Evolutionary conservation across 2,113 vertebrate genomes (phyloP).

Genomic region (Rhadina sibilatrix): DNA sequence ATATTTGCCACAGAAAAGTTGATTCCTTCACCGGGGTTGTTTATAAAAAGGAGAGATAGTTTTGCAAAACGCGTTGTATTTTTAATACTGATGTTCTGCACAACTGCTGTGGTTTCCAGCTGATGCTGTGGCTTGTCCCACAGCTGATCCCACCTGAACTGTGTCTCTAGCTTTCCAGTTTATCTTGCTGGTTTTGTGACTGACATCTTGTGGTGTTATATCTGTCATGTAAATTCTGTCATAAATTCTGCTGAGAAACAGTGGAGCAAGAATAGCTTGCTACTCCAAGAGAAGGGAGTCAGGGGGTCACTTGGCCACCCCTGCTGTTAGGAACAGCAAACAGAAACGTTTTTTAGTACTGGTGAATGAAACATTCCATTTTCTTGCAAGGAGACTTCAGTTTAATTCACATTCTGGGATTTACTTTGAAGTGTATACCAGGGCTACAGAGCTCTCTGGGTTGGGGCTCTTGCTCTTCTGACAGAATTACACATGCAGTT

Average conservation of each 20-base stretch:
- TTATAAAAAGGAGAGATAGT: neutral
- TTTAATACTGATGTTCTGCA: neutral
- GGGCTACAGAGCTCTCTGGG: neutral
- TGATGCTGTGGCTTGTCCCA: neutral
- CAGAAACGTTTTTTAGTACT: neutral
- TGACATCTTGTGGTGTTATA: neutral
- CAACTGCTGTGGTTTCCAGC: neutral
- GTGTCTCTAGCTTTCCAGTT: neutral
- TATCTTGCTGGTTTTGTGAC: neutral
- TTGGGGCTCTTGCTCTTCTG: neutral
- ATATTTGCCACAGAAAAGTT: neutral
- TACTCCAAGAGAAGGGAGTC: neutral
- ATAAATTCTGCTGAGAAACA: neutral
- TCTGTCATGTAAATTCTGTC: neutral
- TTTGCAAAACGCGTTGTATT: neutral
- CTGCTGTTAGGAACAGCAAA: neutral
- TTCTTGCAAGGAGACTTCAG: neutral
- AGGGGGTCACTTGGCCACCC: neutral
- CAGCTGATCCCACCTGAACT: neutral
- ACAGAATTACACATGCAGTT: neutral
- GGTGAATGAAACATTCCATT: neutral
- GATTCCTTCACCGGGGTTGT: neutral
- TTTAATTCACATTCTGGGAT: neutral
- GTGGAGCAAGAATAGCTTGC: neutral
- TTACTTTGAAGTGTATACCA: neutral